Conservation (phyloP, 2,113 vertebrate species). For the Pyrgilauda ruficollis region DNA sequence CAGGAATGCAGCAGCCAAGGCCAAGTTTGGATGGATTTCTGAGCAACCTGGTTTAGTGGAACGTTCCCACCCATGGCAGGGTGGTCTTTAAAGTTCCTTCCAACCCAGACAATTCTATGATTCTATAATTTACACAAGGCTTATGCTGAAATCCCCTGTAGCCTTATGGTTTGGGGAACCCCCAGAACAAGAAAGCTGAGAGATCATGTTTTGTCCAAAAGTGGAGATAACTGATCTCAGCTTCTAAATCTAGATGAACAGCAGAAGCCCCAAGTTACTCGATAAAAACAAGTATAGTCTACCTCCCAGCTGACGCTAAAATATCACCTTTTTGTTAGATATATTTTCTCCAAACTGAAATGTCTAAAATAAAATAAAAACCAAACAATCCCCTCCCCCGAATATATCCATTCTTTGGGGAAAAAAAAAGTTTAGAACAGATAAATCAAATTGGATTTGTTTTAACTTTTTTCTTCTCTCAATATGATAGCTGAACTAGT, state of each 20-base stretch:
- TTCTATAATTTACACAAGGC: not conserved
- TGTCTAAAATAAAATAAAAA: not conserved
- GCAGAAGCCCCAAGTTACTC: not conserved
- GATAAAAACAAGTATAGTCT: not conserved
- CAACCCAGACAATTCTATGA: not conserved
- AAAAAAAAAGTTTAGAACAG: not conserved
- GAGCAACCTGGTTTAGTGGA: not conserved
- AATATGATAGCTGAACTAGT: not conserved
- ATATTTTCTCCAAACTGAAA: not conserved
- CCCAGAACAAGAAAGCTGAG: not conserved
- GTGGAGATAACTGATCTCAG: not conserved
- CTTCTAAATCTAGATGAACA: not conserved
- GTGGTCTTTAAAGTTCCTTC: not conserved
- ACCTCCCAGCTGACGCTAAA: not conserved
- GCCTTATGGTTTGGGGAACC: not conserved
- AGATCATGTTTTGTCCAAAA: not conserved
- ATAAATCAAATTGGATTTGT: not conserved
- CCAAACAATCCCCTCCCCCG: accelerated
- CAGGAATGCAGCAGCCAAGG: too few relatives aligned
- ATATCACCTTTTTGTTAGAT: not conserved
- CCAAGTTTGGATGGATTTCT: not conserved
- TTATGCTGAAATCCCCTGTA: not conserved
- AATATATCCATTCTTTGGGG: not conserved
- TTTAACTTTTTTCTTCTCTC: not conserved
- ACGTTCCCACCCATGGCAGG: not conserved